Base-by-base conservation (phyloP, 2,797 vertebrate genomes). In the Okamejei kenojei region DNA sequence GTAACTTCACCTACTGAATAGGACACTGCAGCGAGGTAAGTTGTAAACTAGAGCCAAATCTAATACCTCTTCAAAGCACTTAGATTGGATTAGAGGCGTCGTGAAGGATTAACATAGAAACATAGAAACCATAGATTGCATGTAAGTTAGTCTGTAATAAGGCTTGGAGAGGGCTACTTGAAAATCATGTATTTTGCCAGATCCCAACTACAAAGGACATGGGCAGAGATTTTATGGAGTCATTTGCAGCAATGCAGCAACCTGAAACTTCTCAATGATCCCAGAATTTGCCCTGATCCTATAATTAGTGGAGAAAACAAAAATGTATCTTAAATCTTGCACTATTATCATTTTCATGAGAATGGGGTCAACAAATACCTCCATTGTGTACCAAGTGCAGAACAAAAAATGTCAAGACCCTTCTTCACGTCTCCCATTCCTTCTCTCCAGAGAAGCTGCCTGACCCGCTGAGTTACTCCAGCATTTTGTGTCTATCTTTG, bases 61-160 rank as follows among this genome's bases (percentile, higher is more conserved):
- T 76, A 68, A 63, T 32, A 35, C 71, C 35, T 21, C 71, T 92
- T 71, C 54, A 29, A 76, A 38, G 35, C 90, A 54, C 90, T 88
- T 88, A 88, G 35, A 63, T 19, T 88, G 58, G 71, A 76, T 76
- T 92, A 71, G 76, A 92, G 35, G 45, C 6, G 0, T 76, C 76
- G 26, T 15, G 17, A 76, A 92, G 23, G 26, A 92, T n/a, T n/a
- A n/a, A n/a, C n/a, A n/a, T n/a, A n/a, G n/a, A n/a, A n/a, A n/a
- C n/a, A n/a, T n/a, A n/a, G n/a, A n/a, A n/a, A n/a, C n/a, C n/a
- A n/a, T n/a, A n/a, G n/a, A n/a, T 92, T 92, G 71, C 68, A 19
- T 54, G 90, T 11, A 76, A 92, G 54, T 76, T 92, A 92, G 71
- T 45, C 90, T 92, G 35, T 71, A 76, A 71, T 76, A 71, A 45